Percentiles rank a stretch among this genome's conserved stretches.
Evolutionary conservation across 2,888 invertebrate genomes (phyloP).

Genomic region (Octonoba sinensis): DNA sequence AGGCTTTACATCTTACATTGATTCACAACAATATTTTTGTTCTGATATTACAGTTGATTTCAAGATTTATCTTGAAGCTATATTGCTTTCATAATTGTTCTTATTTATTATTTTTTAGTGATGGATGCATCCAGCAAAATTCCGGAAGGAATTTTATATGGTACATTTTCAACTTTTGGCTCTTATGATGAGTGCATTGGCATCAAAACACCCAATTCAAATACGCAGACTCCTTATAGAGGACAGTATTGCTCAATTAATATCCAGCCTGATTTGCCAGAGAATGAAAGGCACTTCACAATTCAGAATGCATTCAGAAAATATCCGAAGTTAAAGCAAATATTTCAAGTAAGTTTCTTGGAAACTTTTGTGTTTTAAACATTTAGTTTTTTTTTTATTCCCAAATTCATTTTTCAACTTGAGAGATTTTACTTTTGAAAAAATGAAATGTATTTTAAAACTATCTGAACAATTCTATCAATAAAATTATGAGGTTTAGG

Average conservation of each 20-base stretch:
- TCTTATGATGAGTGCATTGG: constrained; percentile 62
- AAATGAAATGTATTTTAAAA: not conserved
- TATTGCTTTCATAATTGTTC: not conserved
- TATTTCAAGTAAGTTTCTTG: constrained; percentile 34
- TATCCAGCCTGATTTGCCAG: constrained; percentile 54
- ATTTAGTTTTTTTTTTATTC: not conserved
- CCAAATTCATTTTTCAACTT: not conserved
- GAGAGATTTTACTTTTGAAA: not conserved
- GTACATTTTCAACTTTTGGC: constrained; percentile 58
- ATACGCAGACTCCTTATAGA: constrained; percentile 24
- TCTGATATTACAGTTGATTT: not conserved
- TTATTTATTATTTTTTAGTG: constrained; percentile 27
- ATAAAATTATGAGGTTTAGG: too few relatives aligned
- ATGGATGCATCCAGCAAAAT: constrained; percentile 63
- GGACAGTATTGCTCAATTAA: constrained; percentile 63
- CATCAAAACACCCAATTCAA: constrained; percentile 33
- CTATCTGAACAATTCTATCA: constrained; percentile 3
- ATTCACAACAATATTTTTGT: too few relatives aligned
- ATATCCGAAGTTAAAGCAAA: constrained; percentile 53
- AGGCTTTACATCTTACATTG: too few relatives aligned
- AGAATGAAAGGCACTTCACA: constrained; percentile 53
- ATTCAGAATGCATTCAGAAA: constrained; percentile 57
- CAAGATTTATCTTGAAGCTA: not conserved
- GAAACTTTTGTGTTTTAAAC: not conserved
- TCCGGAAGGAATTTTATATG: constrained; percentile 61